phyloP scores from a whole-genome alignment of 2,113 vertebrate species.

The Plecturocebus donacophilus region DNA sequence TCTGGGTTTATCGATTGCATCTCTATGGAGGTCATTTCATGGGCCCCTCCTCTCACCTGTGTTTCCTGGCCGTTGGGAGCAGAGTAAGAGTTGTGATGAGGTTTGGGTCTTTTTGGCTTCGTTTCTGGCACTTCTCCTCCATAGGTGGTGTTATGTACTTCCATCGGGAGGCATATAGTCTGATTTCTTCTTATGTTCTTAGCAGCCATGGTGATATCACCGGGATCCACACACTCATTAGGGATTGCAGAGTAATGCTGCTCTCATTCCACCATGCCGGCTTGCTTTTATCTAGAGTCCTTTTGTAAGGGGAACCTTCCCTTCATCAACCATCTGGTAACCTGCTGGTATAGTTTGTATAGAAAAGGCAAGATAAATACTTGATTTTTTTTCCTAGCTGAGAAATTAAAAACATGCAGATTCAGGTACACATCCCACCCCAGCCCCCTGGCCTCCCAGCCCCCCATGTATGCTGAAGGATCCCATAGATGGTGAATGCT shows the following conservation, averaged over 20 bases:
- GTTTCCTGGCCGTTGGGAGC: not conserved
- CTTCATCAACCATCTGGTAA: not conserved
- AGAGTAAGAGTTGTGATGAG: not conserved
- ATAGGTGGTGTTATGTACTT: too few species aligned
- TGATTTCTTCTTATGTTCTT: too few species aligned
- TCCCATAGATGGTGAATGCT: not conserved
- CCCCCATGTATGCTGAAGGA: not conserved
- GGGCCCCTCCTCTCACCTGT: not conserved
- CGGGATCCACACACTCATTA: not conserved
- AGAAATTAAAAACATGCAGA: not conserved
- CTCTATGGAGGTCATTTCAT: not conserved
- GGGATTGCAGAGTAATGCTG: not conserved
- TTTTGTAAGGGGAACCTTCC: not conserved
- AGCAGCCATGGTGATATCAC: not conserved
- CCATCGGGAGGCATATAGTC: not conserved
- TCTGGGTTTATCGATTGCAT: not conserved
- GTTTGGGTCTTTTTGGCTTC: not conserved
- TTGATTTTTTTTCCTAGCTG: not conserved
- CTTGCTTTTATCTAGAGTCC: not conserved
- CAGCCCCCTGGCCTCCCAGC: too few species aligned
- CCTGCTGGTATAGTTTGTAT: not conserved
- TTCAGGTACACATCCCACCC: not conserved
- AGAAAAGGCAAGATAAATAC: not conserved
- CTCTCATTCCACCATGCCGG: fast-evolving
- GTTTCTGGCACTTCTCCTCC: not conserved